Evolutionary conservation across 2,888 invertebrate species (phyloP).

Genomic region (Phalera bucephala): DNA sequence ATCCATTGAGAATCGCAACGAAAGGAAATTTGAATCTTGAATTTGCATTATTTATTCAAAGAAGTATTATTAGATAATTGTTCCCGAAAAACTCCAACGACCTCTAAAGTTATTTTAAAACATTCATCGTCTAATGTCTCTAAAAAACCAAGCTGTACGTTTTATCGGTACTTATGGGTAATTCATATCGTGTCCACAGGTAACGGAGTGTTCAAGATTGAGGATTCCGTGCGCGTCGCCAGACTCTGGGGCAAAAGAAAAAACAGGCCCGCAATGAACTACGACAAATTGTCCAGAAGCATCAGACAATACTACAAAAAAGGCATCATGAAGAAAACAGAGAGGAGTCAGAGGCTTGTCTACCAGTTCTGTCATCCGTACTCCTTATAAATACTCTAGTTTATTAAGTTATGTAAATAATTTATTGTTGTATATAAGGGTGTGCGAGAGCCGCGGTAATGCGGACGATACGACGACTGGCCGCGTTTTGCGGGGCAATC

Average conservation of each 20-base stretch:
- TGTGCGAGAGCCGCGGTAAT: slow-evolving; percentile 73
- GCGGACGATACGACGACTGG: slow-evolving; percentile 65
- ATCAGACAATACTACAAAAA: slow-evolving; percentile 99
- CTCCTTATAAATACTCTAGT: slow-evolving; percentile 85
- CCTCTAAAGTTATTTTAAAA: slow-evolving; percentile 16
- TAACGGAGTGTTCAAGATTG: slow-evolving; percentile 99
- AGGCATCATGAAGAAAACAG: slow-evolving; percentile 99
- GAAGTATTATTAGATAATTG: no score
- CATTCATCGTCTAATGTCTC: slow-evolving; percentile 21
- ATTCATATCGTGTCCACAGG: slow-evolving; percentile 66
- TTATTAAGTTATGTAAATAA: slow-evolving; percentile 50
- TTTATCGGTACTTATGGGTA: slow-evolving; percentile 46
- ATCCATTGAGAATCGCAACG: no score
- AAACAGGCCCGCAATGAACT: slow-evolving; percentile 99
- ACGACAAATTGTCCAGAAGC: slow-evolving; percentile 98
- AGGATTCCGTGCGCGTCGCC: slow-evolving; percentile 98
- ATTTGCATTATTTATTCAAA: no score
- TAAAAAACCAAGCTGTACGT: slow-evolving; percentile 23
- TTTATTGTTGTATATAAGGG: slow-evolving; percentile 56
- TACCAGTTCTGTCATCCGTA: slow-evolving; percentile 99
- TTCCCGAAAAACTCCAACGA: slow-evolving; percentile 6
- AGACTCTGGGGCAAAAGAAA: slow-evolving; percentile 98
- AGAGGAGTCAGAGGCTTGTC: slow-evolving; percentile 97
- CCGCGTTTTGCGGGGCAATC: slow-evolving; percentile 54
- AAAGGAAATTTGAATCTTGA: no score